Evolutionary conservation across 37 sponge, comb jelly and placozoan species (phyloP).

Genomic region (Halichondria panicea): DNA sequence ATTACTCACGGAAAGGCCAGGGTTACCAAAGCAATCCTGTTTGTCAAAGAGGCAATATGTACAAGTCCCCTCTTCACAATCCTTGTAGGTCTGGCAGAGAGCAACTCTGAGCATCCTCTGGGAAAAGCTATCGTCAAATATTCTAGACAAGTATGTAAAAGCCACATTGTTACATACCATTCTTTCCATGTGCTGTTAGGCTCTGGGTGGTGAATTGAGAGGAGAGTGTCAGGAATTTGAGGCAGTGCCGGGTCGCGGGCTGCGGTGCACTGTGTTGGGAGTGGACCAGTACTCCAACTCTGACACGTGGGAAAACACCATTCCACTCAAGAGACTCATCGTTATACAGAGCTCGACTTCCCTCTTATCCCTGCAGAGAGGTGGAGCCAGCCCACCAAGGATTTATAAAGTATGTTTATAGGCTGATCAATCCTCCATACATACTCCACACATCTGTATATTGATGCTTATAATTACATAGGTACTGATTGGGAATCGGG

Average conservation of each 20-base stretch:
- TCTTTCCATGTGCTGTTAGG: too few species aligned
- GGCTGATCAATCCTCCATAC: too few species aligned
- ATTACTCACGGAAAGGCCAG: constrained; percentile 88
- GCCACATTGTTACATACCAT: neutral
- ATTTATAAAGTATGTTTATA: constrained; percentile 27
- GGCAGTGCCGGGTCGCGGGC: constrained; percentile 84
- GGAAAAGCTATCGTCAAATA: constrained; percentile 79
- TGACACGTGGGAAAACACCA: neutral
- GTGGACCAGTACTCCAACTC: constrained; percentile 21
- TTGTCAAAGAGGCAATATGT: constrained; percentile 49
- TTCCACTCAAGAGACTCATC: neutral
- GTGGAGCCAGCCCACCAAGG: constrained; percentile 1
- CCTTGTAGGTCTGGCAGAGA: constrained; percentile 86
- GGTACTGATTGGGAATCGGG: constrained; percentile 88
- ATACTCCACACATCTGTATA: neutral
- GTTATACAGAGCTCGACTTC: neutral
- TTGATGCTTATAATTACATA: too few species aligned
- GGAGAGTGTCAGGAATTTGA: constrained; percentile 71
- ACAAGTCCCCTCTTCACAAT: constrained; percentile 59
- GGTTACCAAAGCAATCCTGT: constrained; percentile 60
- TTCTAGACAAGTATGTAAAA: constrained; percentile 69
- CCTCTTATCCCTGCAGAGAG: constrained; percentile 4
- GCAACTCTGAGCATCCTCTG: constrained; percentile 94
- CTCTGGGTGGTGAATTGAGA: constrained; percentile 43
- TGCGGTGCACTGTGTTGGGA: constrained; percentile 63